phyloP scores from a whole-genome alignment of 2,888 invertebrate species.

The Gerris lacustris region DNA sequence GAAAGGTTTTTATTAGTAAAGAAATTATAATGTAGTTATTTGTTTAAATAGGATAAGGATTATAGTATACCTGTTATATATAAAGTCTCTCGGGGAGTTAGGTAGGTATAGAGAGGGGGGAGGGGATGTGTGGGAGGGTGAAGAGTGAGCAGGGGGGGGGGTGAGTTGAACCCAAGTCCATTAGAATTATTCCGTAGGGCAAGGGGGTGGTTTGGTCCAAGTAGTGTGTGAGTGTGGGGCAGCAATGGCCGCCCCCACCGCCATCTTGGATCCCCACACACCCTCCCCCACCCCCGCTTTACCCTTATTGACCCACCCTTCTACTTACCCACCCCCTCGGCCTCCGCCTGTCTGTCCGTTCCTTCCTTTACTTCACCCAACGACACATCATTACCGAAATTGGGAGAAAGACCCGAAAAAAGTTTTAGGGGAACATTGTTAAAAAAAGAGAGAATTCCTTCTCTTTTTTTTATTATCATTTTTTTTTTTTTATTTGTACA shows the following conservation, averaged over 20 bases:
- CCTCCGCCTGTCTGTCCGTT: background rate
- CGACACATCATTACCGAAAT: slow-evolving; percentile 5
- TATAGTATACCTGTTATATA: background rate
- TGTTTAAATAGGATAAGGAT: background rate
- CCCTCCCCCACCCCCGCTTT: background rate
- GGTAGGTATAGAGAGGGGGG: background rate
- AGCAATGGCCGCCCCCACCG: background rate
- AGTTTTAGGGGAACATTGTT: background rate
- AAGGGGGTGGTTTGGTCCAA: background rate
- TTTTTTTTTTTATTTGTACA: too few species aligned
- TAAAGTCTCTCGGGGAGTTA: background rate
- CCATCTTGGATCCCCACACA: background rate
- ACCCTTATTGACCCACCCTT: slow-evolving; percentile 2
- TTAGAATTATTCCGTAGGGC: background rate
- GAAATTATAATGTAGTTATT: background rate
- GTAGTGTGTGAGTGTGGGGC: slow-evolving; percentile 1
- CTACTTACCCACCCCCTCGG: background rate
- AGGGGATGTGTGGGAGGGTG: background rate
- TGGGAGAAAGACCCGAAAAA: background rate
- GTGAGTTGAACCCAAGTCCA: background rate
- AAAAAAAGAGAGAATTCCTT: background rate
- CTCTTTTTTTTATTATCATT: background rate
- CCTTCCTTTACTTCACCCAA: background rate
- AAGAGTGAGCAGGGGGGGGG: background rate
- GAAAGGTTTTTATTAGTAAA: background rate